Conservation (phyloP, 2,113 vertebrate genomes). For the Leptobrachium leishanense region DNA sequence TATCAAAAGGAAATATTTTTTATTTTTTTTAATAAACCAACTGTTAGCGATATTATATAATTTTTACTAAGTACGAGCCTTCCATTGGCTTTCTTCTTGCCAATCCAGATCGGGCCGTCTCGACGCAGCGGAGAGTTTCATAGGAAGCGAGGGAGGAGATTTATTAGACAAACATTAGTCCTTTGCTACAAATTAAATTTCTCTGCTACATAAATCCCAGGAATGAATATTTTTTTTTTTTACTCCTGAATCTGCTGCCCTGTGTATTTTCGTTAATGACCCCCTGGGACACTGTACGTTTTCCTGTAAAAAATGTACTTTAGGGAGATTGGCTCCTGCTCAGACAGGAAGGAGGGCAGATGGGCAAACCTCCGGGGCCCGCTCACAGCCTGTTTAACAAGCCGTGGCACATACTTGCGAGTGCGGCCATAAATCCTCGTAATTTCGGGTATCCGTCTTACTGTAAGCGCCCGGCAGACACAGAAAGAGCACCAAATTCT, state of each 20-base stretch:
- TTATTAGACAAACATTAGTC: background rate
- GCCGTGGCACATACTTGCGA: background rate
- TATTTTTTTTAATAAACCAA: too few species aligned
- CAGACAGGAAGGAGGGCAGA: constrained; percentile 16
- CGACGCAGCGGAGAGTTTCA: too few species aligned
- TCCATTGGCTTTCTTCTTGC: too few species aligned
- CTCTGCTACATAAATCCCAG: background rate
- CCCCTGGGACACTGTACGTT: background rate
- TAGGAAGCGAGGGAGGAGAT: too few species aligned
- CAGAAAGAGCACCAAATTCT: background rate
- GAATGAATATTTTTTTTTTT: background rate
- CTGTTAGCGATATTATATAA: too few species aligned
- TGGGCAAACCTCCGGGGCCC: background rate
- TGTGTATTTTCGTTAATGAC: constrained; percentile 9
- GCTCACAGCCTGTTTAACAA: constrained; percentile 14
- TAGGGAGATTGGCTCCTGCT: constrained; percentile 14
- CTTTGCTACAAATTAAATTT: background rate
- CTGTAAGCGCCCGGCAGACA: background rate
- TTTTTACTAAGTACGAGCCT: too few species aligned
- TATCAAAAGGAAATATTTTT: too few species aligned
- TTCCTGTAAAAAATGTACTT: constrained; percentile 2
- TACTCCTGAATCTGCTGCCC: background rate
- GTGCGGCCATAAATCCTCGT: background rate
- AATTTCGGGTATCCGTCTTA: background rate
- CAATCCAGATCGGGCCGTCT: too few species aligned